Evolutionary conservation across 2,888 invertebrate species (phyloP), one percentile per base, ranked within the genome.

Genomic region (Stenurella melanura): DNA sequence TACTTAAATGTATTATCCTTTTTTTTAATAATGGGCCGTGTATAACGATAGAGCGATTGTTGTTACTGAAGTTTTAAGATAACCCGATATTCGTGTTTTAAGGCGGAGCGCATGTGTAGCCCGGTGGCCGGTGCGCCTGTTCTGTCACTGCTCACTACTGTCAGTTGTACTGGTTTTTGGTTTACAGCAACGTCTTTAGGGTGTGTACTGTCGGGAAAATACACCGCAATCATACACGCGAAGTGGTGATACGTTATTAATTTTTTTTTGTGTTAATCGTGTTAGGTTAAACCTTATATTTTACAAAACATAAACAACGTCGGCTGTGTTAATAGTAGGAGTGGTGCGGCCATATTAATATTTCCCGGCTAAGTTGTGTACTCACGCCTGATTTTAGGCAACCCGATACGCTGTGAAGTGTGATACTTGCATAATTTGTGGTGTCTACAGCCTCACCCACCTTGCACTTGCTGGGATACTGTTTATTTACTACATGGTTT

Each of bases 371-470:
- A 76, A 74, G 74, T 75, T 80, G 78, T 78, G 80, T 50, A 75
- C 79, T 77, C 76, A 69, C 84, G 82, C 85, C 83, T 81, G 78
- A 77, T 81, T 75, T 75, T 84, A 86, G 85, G 87, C 87, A 87
- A 87, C 87, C 86, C 84, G 82, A 74, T 77, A 76, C 82, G 81
- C 82, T 70, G 71, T 70, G 42, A 38, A 66, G 77, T 79, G 70
- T 75, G 69, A 15, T 80, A 82, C 80, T 82, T 86, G 86, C 84
- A 85, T 85, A 83, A 78, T 76, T 80, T 74, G 75, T 64, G 68
- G 77, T 74, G 77, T 71, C 60, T 74, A 72, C 74, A 77, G 82
- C 83, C 83, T 83, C 83, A 81, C 83, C 83, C 82, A 80, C 77
- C 71, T 76, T 74, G 73, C 75, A 74, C 68, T 57, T 70, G 70